phyloP scores from a whole-genome alignment of 2,888 invertebrate genomes.

The Epistrophe grossulariae region DNA sequence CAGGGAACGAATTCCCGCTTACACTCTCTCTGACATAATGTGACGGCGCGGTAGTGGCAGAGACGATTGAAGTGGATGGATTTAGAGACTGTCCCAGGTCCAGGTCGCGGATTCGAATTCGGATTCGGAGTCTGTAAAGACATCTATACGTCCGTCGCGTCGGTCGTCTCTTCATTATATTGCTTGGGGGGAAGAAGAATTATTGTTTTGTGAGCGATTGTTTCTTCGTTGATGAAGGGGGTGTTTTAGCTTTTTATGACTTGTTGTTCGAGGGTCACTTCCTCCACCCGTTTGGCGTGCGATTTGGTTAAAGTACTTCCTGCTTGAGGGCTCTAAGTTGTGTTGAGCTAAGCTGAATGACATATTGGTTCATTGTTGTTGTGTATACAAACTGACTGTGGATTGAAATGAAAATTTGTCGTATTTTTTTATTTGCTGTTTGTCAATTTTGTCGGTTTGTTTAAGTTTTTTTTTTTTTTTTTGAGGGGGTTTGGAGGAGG shows the following conservation, averaged over 20 bases:
- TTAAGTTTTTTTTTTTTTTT: not conserved
- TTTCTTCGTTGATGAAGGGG: constrained; percentile 49
- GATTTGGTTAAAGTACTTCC: constrained; percentile 66
- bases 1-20: constrained; percentile 70
- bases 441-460: constrained; percentile 9
- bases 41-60: not conserved
- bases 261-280: constrained; percentile 70
- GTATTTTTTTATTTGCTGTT: constrained; percentile 75
- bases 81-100: constrained; percentile 38
- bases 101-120: constrained; percentile 41
- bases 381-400: constrained; percentile 35
- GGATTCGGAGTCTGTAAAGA: constrained; percentile 6
- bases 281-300: constrained; percentile 70
- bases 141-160: too few species aligned
- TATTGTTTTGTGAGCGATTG: constrained; percentile 39
- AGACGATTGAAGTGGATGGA: constrained; percentile 6
- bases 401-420: constrained; percentile 65
- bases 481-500: not conserved
- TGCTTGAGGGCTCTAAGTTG: constrained; percentile 61
- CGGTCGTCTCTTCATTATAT: constrained; percentile 3
- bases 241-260: constrained; percentile 55
- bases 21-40: constrained; percentile 65
- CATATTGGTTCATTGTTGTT: constrained; percentile 68
- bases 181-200: constrained; percentile 53
- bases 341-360: constrained; percentile 41